Conservation (phyloP, 2,113 vertebrate genomes). For the Hylia prasina region DNA sequence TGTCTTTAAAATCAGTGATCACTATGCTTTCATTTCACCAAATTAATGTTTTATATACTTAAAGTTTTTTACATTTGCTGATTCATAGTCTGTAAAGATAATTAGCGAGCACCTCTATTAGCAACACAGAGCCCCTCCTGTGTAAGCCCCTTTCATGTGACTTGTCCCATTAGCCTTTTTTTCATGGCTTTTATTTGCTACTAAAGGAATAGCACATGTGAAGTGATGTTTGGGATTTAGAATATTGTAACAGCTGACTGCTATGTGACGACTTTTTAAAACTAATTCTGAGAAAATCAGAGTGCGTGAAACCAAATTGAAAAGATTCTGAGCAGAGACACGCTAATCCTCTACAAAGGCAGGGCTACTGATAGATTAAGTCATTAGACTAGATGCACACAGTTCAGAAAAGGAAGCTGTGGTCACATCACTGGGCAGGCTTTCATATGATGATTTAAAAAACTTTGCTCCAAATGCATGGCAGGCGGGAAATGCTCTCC, state of each 20-base stretch:
- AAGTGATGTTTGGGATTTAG: slow-evolving; percentile 1
- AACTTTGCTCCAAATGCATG: neutral
- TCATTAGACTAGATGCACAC: neutral
- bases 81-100: neutral
- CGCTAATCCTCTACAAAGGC: slow-evolving; percentile 4
- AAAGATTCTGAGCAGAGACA: neutral
- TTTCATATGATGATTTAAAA: neutral
- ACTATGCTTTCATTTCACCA: neutral
- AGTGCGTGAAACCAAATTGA: neutral
- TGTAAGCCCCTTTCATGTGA: neutral
- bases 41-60: neutral
- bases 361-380: neutral
- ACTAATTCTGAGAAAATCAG: slow-evolving; percentile 15
- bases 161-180: neutral
- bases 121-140: neutral
- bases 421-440: neutral
- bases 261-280: neutral
- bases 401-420: neutral
- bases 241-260: neutral
- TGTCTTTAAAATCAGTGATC: neutral
- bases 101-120: neutral
- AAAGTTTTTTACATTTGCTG: neutral
- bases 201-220: neutral
- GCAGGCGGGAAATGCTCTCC: neutral
- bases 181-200: neutral